Conservation (phyloP, 1,140 invertebrate species). For the Pachyrhynchus sulphureomaculatus region DNA sequence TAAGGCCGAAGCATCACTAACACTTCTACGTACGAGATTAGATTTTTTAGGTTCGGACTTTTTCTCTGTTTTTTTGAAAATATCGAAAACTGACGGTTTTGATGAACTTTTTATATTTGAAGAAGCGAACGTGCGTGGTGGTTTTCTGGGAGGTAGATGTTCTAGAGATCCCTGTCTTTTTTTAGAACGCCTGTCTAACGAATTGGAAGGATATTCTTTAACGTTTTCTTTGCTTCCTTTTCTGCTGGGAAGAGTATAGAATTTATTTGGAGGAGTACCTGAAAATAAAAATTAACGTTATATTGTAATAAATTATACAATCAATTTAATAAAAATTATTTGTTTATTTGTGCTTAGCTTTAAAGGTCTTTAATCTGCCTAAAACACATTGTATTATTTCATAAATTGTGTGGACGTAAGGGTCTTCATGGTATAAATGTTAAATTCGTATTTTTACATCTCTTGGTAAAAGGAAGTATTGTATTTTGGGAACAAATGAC, state of each 20-base stretch:
- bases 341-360: too few relatives aligned
- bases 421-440: too few relatives aligned
- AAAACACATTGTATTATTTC: too few relatives aligned
- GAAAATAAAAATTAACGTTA: constrained; percentile 36
- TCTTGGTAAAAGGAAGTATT: too few relatives aligned
- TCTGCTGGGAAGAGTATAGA: constrained; percentile 60
- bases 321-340: too few relatives aligned
- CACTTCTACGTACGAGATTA: constrained; percentile 60
- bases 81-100: constrained; percentile 59
- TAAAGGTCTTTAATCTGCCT: too few relatives aligned
- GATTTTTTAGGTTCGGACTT: constrained; percentile 51
- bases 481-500: too few relatives aligned
- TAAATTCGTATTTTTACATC: too few relatives aligned
- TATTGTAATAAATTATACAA: too few relatives aligned
- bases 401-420: too few relatives aligned
- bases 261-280: constrained; percentile 59
- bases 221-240: constrained; percentile 5
- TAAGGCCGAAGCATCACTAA: constrained; percentile 67
- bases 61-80: constrained; percentile 58
- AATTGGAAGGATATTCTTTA: constrained; percentile 20
- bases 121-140: constrained; percentile 51
- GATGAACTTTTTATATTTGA: constrained; percentile 46
- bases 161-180: constrained; percentile 49
- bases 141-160: constrained; percentile 43
- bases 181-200: constrained; percentile 39